Conservation (phyloP, 1,140 invertebrate genomes). For the Paralvinella palmiformis region DNA sequence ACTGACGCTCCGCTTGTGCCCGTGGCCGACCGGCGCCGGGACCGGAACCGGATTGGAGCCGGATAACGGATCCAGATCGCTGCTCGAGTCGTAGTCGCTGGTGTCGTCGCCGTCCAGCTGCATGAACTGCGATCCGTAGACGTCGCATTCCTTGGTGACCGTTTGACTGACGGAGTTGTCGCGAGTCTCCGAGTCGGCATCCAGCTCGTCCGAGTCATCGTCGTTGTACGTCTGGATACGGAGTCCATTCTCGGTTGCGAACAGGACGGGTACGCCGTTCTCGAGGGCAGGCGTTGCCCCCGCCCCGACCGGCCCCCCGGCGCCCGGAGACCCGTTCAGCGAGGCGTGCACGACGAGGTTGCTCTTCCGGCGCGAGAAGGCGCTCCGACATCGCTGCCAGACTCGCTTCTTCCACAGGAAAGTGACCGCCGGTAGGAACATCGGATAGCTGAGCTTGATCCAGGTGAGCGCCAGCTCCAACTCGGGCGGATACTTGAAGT, state of each 20-base stretch:
- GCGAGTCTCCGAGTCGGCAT: constrained; percentile 8
- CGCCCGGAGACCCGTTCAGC: not conserved
- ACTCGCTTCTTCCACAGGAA: constrained; percentile 36
- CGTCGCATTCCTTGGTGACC: constrained; percentile 35
- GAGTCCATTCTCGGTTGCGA: constrained; percentile 44
- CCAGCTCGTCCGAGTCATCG: constrained; percentile 9
- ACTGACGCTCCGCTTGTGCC: too few relatives aligned
- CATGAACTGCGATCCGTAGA: constrained; percentile 25
- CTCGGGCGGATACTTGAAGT: constrained; percentile 27
- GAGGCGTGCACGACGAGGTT: constrained; percentile 29
- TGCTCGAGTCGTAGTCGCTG: constrained; percentile 42
- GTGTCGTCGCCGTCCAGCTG: constrained; percentile 29
- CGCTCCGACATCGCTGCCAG: constrained; percentile 37
- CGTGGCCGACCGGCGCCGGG: too few relatives aligned
- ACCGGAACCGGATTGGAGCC: too few relatives aligned
- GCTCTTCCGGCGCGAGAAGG: constrained; percentile 35
- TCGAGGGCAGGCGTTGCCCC: not conserved
- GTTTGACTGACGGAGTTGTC: constrained; percentile 12
- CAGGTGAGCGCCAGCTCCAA: constrained; percentile 33
- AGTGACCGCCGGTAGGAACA: constrained; percentile 32
- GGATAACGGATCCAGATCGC: too few relatives aligned
- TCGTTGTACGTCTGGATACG: constrained; percentile 31
- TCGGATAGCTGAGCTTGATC: constrained; percentile 35
- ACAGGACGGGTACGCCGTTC: constrained; percentile 40
- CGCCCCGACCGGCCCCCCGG: not conserved